Evolutionary conservation across 2,888 invertebrate species (phyloP).

Genomic region (Meiosimyza decipiens): DNA sequence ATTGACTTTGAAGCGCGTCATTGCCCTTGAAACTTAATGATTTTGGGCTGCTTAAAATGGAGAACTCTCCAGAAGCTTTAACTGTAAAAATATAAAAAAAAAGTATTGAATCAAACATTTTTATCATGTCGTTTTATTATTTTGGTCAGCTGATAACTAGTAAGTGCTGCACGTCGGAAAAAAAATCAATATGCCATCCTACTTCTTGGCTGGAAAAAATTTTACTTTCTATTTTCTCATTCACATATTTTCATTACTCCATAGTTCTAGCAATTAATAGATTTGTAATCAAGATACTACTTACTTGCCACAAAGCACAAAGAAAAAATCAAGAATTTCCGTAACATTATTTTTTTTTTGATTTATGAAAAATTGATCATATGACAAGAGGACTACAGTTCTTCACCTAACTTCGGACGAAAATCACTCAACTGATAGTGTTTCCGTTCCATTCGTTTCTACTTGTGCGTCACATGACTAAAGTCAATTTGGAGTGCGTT

Average conservation of each 20-base stretch:
- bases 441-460: slow-evolving; percentile 1
- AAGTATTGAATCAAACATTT: neutral
- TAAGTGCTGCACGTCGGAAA: neutral
- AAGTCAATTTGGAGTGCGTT: neutral
- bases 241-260: neutral
- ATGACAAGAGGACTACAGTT: slow-evolving; percentile 55
- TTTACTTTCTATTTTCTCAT: too few relatives aligned
- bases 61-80: slow-evolving; percentile 70
- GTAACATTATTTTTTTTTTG: slow-evolving; percentile 61
- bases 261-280: neutral
- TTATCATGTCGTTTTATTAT: too few relatives aligned
- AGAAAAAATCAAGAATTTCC: slow-evolving; percentile 58
- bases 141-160: slow-evolving; percentile 24
- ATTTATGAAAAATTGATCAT: slow-evolving; percentile 59
- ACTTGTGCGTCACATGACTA: slow-evolving; percentile 53
- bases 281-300: slow-evolving; percentile 49
- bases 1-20: slow-evolving; percentile 71
- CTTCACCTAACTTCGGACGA: slow-evolving; percentile 26
- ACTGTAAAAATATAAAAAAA: slow-evolving; percentile 47
- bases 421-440: slow-evolving; percentile 36
- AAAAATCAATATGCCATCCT: slow-evolving; percentile 15
- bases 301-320: slow-evolving; percentile 62
- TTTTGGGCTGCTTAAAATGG: slow-evolving; percentile 75
- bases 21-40: slow-evolving; percentile 77
- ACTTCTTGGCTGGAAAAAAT: neutral